Conservation (phyloP, 2,888 invertebrate species). For the Entomobrya multifasciata region DNA sequence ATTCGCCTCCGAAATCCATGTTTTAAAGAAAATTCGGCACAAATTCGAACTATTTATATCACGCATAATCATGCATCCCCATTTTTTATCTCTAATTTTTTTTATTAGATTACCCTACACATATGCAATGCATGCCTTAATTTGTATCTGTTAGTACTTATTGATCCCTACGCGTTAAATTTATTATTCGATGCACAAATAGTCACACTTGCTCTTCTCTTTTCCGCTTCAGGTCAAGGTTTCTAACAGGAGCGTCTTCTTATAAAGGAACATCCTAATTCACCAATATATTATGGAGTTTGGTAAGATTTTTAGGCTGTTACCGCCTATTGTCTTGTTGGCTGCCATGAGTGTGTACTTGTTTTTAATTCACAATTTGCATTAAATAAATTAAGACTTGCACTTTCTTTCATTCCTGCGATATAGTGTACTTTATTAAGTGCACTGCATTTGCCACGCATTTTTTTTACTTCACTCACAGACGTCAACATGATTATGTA, state of each 20-base stretch:
- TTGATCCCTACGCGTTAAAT: not conserved
- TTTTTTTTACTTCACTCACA: not conserved
- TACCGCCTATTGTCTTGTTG: not conserved
- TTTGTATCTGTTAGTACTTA: not conserved
- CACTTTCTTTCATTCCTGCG: too few species aligned
- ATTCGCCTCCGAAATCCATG: too few species aligned
- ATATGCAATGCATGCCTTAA: slow-evolving; percentile 6
- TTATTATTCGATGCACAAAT: not conserved
- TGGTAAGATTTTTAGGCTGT: too few species aligned
- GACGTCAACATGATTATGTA: not conserved
- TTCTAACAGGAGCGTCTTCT: not conserved
- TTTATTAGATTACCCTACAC: not conserved
- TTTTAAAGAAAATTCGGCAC: too few species aligned
- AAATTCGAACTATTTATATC: too few species aligned
- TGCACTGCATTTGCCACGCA: not conserved
- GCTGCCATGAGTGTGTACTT: not conserved
- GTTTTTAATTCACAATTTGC: not conserved
- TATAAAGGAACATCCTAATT: not conserved
- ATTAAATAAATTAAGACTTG: not conserved
- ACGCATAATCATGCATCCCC: too few species aligned
- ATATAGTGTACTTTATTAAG: too few species aligned
- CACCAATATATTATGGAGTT: too few species aligned
- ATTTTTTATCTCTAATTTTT: too few species aligned
- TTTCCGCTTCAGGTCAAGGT: slow-evolving; percentile 38
- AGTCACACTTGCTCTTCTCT: not conserved